phyloP scores from a whole-genome alignment of 1,140 invertebrate genomes.

The Drosophila repleta region DNA sequence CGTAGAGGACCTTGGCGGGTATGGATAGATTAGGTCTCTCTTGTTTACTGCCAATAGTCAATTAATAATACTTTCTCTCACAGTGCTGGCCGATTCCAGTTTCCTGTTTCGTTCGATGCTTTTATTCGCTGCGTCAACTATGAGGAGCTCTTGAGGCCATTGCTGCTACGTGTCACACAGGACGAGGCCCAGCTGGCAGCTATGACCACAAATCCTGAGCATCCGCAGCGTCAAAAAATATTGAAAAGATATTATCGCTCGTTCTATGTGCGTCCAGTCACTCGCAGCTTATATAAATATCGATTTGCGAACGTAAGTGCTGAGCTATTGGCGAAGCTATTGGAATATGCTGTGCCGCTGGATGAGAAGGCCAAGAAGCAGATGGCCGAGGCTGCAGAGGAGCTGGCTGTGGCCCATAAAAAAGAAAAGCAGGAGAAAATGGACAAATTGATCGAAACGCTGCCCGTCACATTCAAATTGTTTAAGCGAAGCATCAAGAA shows the following conservation, averaged over 20 bases:
- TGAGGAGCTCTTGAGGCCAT: slow-evolving; percentile 18
- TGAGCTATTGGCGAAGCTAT: slow-evolving; percentile 8
- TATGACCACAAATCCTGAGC: neutral
- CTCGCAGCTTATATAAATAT: slow-evolving; percentile 13
- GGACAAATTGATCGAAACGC: neutral
- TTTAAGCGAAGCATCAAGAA: slow-evolving; percentile 38
- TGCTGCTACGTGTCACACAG: slow-evolving; percentile 2
- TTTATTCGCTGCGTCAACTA: slow-evolving; percentile 44
- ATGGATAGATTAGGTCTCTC: neutral
- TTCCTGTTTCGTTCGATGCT: slow-evolving; percentile 37
- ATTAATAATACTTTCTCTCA: neutral
- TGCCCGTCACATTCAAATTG: slow-evolving; percentile 13
- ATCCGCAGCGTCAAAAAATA: slow-evolving; percentile 15
- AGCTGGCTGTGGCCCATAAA: neutral
- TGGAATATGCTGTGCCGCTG: slow-evolving; percentile 12
- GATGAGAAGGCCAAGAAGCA: slow-evolving; percentile 5
- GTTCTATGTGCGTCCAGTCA: slow-evolving; percentile 34
- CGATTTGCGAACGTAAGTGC: slow-evolving; percentile 13
- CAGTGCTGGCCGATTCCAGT: slow-evolving; percentile 24
- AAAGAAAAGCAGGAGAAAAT: neutral
- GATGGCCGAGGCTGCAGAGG: neutral
- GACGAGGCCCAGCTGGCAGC: neutral
- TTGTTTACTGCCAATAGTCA: neutral
- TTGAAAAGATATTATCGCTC: slow-evolving; percentile 38
- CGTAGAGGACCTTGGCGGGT: slow-evolving; percentile 8